Percentiles rank a stretch among this genome's conserved stretches.
These are phyloP conservation scores for Daboia siamensis DNA, from an alignment of 2,113 vertebrate species.

Conservation along the genomic window DNA sequence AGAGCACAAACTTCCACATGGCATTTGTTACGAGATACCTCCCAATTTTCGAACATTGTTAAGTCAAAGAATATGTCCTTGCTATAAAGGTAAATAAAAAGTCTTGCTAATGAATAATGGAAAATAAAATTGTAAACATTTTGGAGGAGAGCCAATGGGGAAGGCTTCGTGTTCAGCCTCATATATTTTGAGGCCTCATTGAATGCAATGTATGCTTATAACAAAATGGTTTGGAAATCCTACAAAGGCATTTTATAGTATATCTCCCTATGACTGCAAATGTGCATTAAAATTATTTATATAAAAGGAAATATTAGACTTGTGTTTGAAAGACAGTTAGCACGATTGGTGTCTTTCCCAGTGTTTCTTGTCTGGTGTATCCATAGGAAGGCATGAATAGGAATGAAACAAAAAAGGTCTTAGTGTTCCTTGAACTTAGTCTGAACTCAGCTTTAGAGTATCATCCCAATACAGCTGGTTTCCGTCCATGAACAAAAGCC, in stretches of 20 bases:
- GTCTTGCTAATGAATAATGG: not conserved
- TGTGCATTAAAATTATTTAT: not conserved
- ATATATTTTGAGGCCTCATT: not conserved
- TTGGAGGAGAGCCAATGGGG: not conserved
- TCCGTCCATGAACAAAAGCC: not conserved
- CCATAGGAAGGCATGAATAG: not conserved
- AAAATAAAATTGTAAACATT: not conserved
- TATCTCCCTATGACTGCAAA: not conserved
- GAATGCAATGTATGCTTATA: not conserved
- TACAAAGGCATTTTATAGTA: not conserved
- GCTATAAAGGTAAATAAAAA: slow-evolving; percentile 81
- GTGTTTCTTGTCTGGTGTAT: not conserved
- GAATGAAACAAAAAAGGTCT: not conserved
- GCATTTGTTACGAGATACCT: slow-evolving; percentile 82
- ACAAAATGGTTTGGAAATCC: not conserved
- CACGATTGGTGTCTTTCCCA: not conserved
- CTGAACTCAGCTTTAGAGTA: not conserved
- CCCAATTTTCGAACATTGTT: slow-evolving; percentile 70
- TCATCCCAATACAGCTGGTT: not conserved
- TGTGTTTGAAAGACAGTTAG: not conserved
- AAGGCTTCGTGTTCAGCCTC: not conserved
- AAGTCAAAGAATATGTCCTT: slow-evolving; percentile 77
- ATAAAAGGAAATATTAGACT: not conserved
- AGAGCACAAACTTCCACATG: slow-evolving; percentile 81
- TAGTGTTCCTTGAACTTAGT: not conserved